These are phyloP conservation scores for Cheirogaleus medius DNA, from an alignment of 2,113 vertebrate species.

Conservation along the genomic window DNA sequence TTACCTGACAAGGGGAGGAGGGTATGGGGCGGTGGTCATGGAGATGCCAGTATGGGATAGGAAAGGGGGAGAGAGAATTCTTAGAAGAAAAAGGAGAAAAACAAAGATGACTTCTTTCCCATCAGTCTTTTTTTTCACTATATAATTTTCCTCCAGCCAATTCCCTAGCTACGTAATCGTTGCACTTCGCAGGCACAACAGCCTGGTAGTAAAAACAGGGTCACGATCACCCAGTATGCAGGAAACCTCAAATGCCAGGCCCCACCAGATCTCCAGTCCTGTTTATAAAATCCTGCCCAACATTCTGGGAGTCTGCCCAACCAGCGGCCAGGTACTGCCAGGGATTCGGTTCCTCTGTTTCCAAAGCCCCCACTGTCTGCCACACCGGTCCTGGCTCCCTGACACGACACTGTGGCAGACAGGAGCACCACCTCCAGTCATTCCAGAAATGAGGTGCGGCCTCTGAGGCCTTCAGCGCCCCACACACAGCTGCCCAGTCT, in stretches of 20 bases:
- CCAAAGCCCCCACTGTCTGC: background rate
- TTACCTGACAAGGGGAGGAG: background rate
- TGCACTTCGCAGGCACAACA: background rate
- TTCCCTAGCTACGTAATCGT: background rate
- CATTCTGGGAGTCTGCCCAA: background rate
- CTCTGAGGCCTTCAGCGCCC: background rate
- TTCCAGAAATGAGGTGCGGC: background rate
- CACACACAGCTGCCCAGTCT: background rate
- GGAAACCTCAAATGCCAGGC: background rate
- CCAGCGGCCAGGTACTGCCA: accelerated
- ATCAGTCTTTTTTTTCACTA: background rate
- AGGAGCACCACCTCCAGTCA: accelerated
- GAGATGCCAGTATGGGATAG: background rate
- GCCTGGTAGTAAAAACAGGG: background rate
- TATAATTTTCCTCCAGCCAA: background rate
- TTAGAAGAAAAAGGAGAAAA: background rate
- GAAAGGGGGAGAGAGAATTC: background rate
- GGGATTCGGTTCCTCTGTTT: background rate
- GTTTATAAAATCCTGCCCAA: background rate
- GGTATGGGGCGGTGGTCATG: background rate
- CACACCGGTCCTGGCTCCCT: background rate
- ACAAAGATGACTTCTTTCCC: background rate
- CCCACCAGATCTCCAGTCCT: background rate
- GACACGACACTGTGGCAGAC: accelerated
- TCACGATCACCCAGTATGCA: background rate